A percentile compares a stretch with the other conserved stretches of the same genome.
Conservation (phyloP, 35 echinoderm and acorn worm species). For the Lytechinus variegatus region DNA sequence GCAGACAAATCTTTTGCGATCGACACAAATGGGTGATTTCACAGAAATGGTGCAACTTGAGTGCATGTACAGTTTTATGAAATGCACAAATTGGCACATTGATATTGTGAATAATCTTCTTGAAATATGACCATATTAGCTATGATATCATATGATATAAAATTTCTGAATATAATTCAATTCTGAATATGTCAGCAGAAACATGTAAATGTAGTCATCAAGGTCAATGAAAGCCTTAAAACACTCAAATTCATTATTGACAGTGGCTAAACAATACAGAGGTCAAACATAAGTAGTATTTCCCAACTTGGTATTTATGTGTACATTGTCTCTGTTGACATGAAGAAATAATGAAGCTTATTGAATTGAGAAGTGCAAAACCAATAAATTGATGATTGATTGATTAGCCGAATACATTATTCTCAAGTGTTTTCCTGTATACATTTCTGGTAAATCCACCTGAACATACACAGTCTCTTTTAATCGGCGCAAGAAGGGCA, state of each 20-base stretch:
- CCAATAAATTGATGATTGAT: neutral
- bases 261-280: neutral
- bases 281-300: neutral
- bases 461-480: neutral
- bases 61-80: too few species aligned
- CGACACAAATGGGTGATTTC: too few species aligned
- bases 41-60: too few species aligned
- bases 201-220: neutral
- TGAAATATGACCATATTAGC: too few species aligned
- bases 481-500: too few species aligned
- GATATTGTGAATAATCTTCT: too few species aligned
- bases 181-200: neutral
- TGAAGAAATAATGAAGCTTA: neutral
- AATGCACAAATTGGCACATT: too few species aligned
- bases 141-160: too few species aligned
- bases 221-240: neutral
- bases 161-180: neutral
- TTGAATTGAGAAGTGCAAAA: neutral
- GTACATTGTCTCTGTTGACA: conserved; percentile 11
- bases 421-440: neutral
- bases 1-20: too few species aligned
- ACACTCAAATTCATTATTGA: neutral
- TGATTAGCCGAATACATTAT: neutral
- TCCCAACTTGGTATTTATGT: neutral
- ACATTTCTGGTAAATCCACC: neutral